Percentiles rank a stretch among this genome's conserved stretches.
phyloP scores from a whole-genome alignment of 1,140 invertebrate genomes.

The Stegodyphus mimosarum region DNA sequence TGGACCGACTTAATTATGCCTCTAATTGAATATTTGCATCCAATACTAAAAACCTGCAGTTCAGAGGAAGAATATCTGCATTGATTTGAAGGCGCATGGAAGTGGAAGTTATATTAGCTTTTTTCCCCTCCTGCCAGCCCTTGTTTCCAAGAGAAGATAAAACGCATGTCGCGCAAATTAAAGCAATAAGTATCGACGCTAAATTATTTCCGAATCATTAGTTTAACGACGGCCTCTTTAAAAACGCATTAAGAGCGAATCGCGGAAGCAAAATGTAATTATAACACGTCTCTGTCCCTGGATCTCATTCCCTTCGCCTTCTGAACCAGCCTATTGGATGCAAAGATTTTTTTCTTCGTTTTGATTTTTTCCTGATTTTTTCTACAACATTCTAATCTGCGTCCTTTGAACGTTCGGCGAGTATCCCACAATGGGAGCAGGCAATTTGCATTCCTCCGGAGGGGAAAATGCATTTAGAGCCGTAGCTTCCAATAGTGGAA shows the following conservation, averaged over 20 bases:
- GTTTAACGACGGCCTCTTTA: constrained; percentile 56
- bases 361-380: too few species aligned
- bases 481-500: too few species aligned
- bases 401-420: too few species aligned
- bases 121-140: not conserved
- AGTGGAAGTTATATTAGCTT: too few species aligned
- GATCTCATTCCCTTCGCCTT: not conserved
- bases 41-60: constrained; percentile 11
- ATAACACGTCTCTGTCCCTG: constrained; percentile 49
- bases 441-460: too few species aligned
- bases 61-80: constrained; percentile 15
- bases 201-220: constrained; percentile 61
- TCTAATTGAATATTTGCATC: constrained; percentile 50
- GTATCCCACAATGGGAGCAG: too few species aligned
- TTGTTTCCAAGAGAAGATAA: constrained; percentile 24
- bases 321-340: not conserved
- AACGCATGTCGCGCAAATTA: constrained; percentile 59
- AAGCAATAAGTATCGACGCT: constrained; percentile 52
- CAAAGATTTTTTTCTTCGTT: too few species aligned
- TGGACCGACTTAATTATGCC: constrained; percentile 52
- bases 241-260: constrained; percentile 50
- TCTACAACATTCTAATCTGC: too few species aligned
- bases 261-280: constrained; percentile 52
- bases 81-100: not conserved
- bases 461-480: too few species aligned